Evolutionary conservation across 2,888 invertebrate species (phyloP).

Genomic region (Galerucella calmariensis): DNA sequence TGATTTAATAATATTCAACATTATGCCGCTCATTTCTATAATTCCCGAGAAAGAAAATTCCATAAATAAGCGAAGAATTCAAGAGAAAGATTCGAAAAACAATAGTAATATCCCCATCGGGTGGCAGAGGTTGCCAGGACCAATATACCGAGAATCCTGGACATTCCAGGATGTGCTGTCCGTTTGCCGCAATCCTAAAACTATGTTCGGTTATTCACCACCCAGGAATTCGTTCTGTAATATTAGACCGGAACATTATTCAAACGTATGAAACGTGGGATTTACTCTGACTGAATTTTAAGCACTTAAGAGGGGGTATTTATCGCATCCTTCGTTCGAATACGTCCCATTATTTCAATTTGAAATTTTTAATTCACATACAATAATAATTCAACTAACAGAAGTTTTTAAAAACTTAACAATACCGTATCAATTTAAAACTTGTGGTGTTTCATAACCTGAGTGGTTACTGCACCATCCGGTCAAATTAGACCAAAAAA

Average conservation of each 20-base stretch:
- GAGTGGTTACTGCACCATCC: too few species aligned
- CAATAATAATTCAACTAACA: too few species aligned
- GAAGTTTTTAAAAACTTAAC: too few species aligned
- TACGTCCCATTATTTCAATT: not conserved
- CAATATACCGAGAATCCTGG: slow-evolving; percentile 46
- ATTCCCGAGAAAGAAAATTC: slow-evolving; percentile 32
- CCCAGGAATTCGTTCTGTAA: slow-evolving; percentile 57
- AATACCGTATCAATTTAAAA: too few species aligned
- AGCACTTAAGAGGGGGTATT: slow-evolving; percentile 31
- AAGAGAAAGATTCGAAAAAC: slow-evolving; percentile 40
- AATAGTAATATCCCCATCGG: slow-evolving; percentile 43
- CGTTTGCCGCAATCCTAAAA: slow-evolving; percentile 60
- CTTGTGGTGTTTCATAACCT: too few species aligned
- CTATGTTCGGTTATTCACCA: slow-evolving; percentile 55
- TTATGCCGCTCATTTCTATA: not conserved
- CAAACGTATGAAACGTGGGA: slow-evolving; percentile 53
- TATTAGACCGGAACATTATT: slow-evolving; percentile 57
- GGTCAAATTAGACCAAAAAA: too few species aligned
- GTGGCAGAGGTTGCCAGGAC: slow-evolving; percentile 45
- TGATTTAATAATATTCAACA: not conserved
- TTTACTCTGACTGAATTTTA: slow-evolving; percentile 52
- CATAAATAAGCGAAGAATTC: slow-evolving; percentile 36
- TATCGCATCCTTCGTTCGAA: slow-evolving; percentile 38
- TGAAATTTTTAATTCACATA: too few species aligned
- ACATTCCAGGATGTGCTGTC: slow-evolving; percentile 59